phyloP scores from a whole-genome alignment of 1,140 invertebrate genomes.

The Eurosta solidaginis region DNA sequence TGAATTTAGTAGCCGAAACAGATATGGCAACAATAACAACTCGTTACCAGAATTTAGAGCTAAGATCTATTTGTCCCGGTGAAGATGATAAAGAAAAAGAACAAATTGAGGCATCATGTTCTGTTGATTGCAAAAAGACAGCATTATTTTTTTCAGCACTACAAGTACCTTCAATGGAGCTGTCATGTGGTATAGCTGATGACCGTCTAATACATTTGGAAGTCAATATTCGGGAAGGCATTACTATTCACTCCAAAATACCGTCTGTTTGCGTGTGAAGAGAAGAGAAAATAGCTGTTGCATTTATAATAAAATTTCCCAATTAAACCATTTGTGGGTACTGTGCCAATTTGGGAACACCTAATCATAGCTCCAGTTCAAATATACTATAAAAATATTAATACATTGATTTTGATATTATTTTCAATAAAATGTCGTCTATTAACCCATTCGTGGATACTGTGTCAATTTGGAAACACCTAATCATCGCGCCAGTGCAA shows the following conservation, averaged over 20 bases:
- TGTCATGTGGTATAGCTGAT: slow-evolving; percentile 48
- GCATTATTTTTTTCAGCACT: slow-evolving; percentile 51
- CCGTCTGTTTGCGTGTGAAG: slow-evolving; percentile 47
- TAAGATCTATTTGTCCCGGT: slow-evolving; percentile 17
- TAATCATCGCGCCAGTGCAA: too few species aligned
- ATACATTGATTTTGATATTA: not conserved
- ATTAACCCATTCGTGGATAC: too few species aligned
- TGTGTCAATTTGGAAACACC: too few species aligned
- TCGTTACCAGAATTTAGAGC: slow-evolving; percentile 71
- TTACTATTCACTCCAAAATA: slow-evolving; percentile 50
- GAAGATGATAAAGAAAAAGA: not conserved
- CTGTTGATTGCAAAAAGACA: slow-evolving; percentile 52
- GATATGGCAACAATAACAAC: slow-evolving; percentile 77
- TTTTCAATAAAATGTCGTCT: not conserved
- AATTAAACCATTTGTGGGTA: too few species aligned
- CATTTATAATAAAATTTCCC: too few species aligned
- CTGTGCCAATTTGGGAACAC: too few species aligned
- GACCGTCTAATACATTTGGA: slow-evolving; percentile 52
- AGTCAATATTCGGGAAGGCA: slow-evolving; percentile 46
- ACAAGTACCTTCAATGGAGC: slow-evolving; percentile 49
- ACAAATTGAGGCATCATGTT: slow-evolving; percentile 45
- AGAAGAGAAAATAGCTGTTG: not conserved
- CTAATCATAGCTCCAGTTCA: too few species aligned
- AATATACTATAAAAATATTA: too few species aligned
- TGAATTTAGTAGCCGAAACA: slow-evolving; percentile 75